Evolutionary conservation across 1,140 invertebrate genomes (phyloP), one percentile per base, ranked within the genome.

Genomic region (Paramacrobiotus metropolitanus): DNA sequence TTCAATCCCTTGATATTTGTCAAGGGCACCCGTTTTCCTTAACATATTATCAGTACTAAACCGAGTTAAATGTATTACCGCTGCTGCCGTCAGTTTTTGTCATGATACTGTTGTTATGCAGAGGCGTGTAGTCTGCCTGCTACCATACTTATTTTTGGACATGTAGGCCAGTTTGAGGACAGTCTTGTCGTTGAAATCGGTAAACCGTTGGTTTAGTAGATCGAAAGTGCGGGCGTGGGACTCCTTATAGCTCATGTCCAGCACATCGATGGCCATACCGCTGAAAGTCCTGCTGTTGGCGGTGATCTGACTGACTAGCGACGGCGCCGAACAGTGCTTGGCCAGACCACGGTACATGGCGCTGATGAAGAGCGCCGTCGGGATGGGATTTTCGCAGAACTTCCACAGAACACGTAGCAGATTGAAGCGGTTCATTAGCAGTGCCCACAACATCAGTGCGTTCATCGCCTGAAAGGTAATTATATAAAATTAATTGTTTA

Each of bases 361-460:
- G 9, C 68, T 68, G 21, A 70, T 59, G 4, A 75, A 68, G 0
- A 76, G 65, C 31, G 73, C 74, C 24, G 75, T 63, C 31, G 74
- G 71, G 21, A 76, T 71, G 1, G 75, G 75, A 55, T 75, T 71
- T 61, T 74, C 72, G n/a, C 71, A 69, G 30, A 69, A 67, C 62
- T 72, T 72, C 74, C 74, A 75, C 21, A 76, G 60, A 3, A 72
- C 66, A 60, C 73, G 73, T 0, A 72, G 72, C 29, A 76, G 63
- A 59, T 71, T 68, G 3, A 67, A 66, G 15, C 71, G 65, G 62
- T 69, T 70, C 62, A 71, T 70, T 40, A 40, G 34, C n/a, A 40
- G 9, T n/a, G 34, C 34, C 34, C 34, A 40, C 9, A 40, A 9
- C n/a, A 72, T 68, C 31, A 73, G 60, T 34, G 66, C 66, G 61